A percentile compares a stretch with the other conserved stretches of the same genome.
phyloP scores from a whole-genome alignment of 2,888 invertebrate species.

The Cylloceria caligata region DNA sequence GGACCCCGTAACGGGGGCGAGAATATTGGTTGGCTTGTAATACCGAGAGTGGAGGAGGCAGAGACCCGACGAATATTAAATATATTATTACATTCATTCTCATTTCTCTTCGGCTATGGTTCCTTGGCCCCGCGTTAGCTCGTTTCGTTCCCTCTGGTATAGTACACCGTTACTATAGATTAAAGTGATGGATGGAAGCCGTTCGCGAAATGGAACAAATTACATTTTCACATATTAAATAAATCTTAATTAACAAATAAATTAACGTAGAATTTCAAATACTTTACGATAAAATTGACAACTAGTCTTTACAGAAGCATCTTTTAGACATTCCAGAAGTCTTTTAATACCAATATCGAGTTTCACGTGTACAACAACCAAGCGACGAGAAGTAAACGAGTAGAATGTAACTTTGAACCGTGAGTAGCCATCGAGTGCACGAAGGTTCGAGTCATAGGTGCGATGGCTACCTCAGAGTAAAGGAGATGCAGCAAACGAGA shows the following conservation, averaged over 20 bases:
- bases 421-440: constrained; percentile 14
- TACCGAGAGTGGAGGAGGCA: constrained; percentile 81
- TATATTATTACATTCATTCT: constrained; percentile 84
- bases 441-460: constrained; percentile 24
- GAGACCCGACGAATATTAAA: constrained; percentile 83
- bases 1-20: constrained; percentile 74
- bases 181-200: constrained; percentile 50
- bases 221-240: too few species aligned
- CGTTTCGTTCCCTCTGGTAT: constrained; percentile 69
- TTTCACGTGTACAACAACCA: constrained; percentile 1
- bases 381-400: constrained; percentile 1
- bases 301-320: neutral
- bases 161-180: constrained; percentile 61
- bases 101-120: constrained; percentile 81
- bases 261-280: neutral
- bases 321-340: neutral
- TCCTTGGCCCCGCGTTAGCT: constrained; percentile 64
- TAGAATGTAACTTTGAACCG: constrained; percentile 13
- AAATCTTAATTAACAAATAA: too few species aligned
- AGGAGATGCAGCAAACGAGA: constrained; percentile 17
- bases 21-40: constrained; percentile 84
- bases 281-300: neutral
- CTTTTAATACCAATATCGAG: constrained; percentile 17
- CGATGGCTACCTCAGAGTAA: constrained; percentile 13
- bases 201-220: constrained; percentile 44